Evolutionary conservation across 2,888 invertebrate genomes (phyloP).

Genomic region (Melolontha melolontha): DNA sequence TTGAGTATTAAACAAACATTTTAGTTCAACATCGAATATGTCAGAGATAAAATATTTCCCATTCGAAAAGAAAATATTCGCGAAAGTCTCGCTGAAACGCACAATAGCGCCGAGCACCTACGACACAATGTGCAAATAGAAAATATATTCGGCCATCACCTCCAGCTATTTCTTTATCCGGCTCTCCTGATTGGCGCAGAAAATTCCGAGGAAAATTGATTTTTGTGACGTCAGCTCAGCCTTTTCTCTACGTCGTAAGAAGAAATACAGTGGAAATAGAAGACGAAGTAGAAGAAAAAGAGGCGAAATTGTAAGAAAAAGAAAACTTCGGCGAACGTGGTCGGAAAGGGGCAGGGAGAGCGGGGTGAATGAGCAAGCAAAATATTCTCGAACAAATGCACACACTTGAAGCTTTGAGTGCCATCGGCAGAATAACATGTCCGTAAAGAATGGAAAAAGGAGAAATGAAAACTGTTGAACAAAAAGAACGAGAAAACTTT

Average conservation of each 20-base stretch:
- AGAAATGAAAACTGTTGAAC: slow-evolving; percentile 1
- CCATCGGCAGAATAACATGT: slow-evolving; percentile 18
- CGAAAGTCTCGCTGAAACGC: background rate
- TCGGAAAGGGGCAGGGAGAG: no score
- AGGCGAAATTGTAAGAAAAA: background rate
- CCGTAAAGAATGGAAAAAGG: slow-evolving; percentile 19
- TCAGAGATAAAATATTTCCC: slow-evolving; percentile 19
- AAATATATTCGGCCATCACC: slow-evolving; percentile 48
- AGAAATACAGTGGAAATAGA: slow-evolving; percentile 20
- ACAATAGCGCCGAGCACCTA: slow-evolving; percentile 10
- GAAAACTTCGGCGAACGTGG: background rate
- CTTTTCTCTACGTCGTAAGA: slow-evolving; percentile 31
- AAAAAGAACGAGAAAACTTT: slow-evolving; percentile 11
- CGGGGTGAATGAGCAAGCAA: no score
- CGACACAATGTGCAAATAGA: slow-evolving; percentile 36
- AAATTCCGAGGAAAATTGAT: slow-evolving; percentile 52
- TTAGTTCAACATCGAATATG: background rate
- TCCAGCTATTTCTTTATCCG: slow-evolving; percentile 50
- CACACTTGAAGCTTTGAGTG: background rate
- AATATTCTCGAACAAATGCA: no score
- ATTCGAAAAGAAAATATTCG: slow-evolving; percentile 3
- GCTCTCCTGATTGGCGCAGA: slow-evolving; percentile 50
- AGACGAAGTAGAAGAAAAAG: slow-evolving; percentile 21
- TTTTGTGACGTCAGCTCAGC: slow-evolving; percentile 53
- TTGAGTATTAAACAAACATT: no score